A percentile compares a stretch with the other conserved stretches of the same genome.
These are phyloP conservation scores for Piprites chloris DNA, from an alignment of 2,113 vertebrate species.

Conservation along the genomic window DNA sequence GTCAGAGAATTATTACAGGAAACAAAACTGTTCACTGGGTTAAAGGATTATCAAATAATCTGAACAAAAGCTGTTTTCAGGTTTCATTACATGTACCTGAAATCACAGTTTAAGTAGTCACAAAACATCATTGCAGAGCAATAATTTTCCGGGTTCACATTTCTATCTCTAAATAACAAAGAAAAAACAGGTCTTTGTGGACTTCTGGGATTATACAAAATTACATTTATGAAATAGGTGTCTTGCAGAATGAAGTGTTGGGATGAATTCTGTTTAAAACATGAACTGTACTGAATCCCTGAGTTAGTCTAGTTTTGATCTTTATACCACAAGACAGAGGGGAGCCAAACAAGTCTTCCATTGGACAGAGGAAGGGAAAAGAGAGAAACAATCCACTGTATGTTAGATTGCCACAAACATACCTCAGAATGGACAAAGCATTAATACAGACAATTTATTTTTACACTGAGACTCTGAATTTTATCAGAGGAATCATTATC, in stretches of 20 bases:
- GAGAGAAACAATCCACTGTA: not conserved
- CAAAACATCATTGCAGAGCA: not conserved
- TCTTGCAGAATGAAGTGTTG: not conserved
- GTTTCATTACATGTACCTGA: not conserved
- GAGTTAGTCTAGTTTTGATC: not conserved
- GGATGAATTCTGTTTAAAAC: not conserved
- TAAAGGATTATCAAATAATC: conserved; percentile 15
- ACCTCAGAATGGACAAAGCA: not conserved
- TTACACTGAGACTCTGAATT: not conserved
- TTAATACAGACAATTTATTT: not conserved
- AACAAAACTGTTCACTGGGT: not conserved
- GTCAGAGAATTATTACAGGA: not conserved
- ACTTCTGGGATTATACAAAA: not conserved
- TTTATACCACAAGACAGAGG: not conserved
- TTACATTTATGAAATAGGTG: not conserved
- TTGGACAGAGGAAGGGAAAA: not conserved
- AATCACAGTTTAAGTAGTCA: not conserved
- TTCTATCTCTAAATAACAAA: not conserved
- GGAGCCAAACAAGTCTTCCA: not conserved
- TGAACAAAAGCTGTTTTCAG: not conserved
- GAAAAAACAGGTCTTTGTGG: not conserved
- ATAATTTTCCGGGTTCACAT: not conserved
- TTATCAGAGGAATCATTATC: not conserved
- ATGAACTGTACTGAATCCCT: not conserved
- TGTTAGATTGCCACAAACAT: not conserved